Evolutionary conservation across 92 coral and sea anemone genomes (phyloP).

Genomic region (Actinostola sp.): DNA sequence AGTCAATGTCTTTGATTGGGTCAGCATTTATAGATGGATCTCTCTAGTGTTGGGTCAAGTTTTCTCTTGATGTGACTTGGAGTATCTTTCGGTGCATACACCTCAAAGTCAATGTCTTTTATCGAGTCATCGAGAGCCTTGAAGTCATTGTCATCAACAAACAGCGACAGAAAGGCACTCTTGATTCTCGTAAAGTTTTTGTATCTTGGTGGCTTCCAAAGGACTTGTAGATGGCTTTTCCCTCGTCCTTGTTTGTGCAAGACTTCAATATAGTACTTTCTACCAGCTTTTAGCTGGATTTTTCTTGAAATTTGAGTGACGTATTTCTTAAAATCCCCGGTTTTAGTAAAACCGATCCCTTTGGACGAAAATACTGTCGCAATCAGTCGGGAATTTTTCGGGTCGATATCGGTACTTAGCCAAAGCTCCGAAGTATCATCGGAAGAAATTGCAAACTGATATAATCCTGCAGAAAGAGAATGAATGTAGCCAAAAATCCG

Average conservation of each 20-base stretch:
- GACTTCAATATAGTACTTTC: slow-evolving; percentile 79
- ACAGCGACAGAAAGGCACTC: slow-evolving; percentile 58
- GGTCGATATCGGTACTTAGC: slow-evolving; percentile 80
- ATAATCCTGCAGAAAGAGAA: slow-evolving; percentile 54
- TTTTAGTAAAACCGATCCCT: slow-evolving; percentile 63
- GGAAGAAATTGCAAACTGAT: slow-evolving; percentile 84
- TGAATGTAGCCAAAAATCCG: slow-evolving; percentile 82
- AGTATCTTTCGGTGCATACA: slow-evolving; percentile 60
- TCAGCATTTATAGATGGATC: slow-evolving; percentile 52
- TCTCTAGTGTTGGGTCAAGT: slow-evolving; percentile 58
- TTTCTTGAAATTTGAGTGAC: slow-evolving; percentile 71
- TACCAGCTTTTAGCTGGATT: slow-evolving; percentile 51
- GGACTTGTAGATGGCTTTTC: slow-evolving; percentile 72
- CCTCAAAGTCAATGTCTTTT: slow-evolving; percentile 55
- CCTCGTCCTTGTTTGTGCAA: slow-evolving; percentile 78
- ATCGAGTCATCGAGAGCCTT: slow-evolving; percentile 40
- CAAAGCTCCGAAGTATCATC: slow-evolving; percentile 90
- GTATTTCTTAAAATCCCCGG: slow-evolving; percentile 56
- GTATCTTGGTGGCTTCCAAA: slow-evolving; percentile 73
- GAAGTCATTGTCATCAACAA: slow-evolving; percentile 62
- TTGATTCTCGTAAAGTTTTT: slow-evolving; percentile 42
- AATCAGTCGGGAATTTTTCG: slow-evolving; percentile 77
- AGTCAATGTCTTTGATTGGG: too few species aligned
- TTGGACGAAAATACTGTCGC: slow-evolving; percentile 73
- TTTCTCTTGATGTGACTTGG: slow-evolving; percentile 69